These are phyloP conservation scores for Platysternon megacephalum DNA, from an alignment of 2,113 vertebrate species.

Conservation along the genomic window DNA sequence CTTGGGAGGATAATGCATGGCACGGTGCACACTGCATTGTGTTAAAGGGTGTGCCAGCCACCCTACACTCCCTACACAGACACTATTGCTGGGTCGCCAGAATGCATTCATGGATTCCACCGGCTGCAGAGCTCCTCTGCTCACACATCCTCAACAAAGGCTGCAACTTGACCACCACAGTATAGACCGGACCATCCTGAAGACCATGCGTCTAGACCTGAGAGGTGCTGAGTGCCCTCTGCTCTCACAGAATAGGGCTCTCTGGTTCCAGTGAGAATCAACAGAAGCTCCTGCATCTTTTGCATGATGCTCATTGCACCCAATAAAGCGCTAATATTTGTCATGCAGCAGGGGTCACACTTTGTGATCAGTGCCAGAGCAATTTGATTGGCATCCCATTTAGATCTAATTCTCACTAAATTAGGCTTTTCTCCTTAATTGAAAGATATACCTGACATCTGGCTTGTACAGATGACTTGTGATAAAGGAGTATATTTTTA, in stretches of 20 bases:
- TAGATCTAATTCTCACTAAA: neutral
- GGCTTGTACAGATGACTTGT: neutral
- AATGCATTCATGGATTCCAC: neutral
- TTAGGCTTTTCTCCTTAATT: neutral
- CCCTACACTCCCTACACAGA: neutral
- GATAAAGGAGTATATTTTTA: conserved; percentile 43
- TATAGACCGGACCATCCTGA: neutral
- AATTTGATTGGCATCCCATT: neutral
- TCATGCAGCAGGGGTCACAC: neutral
- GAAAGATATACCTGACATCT: neutral
- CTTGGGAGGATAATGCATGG: neutral
- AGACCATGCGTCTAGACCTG: neutral
- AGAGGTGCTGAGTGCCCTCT: neutral
- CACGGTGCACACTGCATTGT: fast-evolving
- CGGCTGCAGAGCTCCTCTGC: neutral
- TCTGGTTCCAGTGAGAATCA: neutral
- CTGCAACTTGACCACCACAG: neutral
- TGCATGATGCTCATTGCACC: neutral
- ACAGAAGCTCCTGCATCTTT: neutral
- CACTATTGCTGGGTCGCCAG: neutral
- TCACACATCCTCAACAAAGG: neutral
- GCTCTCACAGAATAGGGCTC: neutral
- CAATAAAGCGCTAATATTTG: neutral
- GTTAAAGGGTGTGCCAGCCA: neutral
- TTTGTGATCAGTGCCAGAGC: neutral